Evolutionary conservation across 2,113 vertebrate species (phyloP), one percentile per base, ranked within the genome.

Genomic region (Hippopotamus amphibius): DNA sequence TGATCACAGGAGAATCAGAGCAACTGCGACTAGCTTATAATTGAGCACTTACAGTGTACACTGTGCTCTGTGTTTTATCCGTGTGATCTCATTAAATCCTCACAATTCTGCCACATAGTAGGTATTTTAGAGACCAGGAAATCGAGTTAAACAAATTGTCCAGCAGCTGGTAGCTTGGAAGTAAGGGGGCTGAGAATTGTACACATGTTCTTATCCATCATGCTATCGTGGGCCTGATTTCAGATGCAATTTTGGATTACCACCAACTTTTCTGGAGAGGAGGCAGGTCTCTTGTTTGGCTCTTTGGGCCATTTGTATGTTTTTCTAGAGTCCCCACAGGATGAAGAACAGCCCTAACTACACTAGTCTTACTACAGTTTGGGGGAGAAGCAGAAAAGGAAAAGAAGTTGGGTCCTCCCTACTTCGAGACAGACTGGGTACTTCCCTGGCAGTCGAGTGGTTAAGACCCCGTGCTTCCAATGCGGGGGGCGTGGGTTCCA

Each of bases 211-310:
- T 59, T 17, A n/a, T 11, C 6, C 16, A 3, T 0, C 2, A 1
- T 5, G 16, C 28, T 14, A 0, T 9, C 1, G 1, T 14, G 16
- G 7, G 21, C 2, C 13, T 2, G 0, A 10, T 4, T 3, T 33
- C 28, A 71, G 53, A n/a, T 13, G 37, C 53, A 2, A 12, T 6
- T 82, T 7, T 63, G 65, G 57, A 80, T 74, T n/a, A n/a, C 50
- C 76, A 43, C 11, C 6, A 1, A 2, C 16, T 43, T 48, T 76
- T 37, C 81, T 71, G 8, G 46, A 43, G 68, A 88, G 65, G 43
- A 72, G 21, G n/a, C 6, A 6, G 33, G 7, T 74, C 41, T 89
- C 24, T 1, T 6, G 17, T 26, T 82, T 16, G 8, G 30, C 24
- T 74, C 43, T 57, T n/a, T 26, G 26, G 4, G 33, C 61, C 55